Base-by-base conservation (phyloP, 2,797 vertebrate genomes). In the Falco naumanni region DNA sequence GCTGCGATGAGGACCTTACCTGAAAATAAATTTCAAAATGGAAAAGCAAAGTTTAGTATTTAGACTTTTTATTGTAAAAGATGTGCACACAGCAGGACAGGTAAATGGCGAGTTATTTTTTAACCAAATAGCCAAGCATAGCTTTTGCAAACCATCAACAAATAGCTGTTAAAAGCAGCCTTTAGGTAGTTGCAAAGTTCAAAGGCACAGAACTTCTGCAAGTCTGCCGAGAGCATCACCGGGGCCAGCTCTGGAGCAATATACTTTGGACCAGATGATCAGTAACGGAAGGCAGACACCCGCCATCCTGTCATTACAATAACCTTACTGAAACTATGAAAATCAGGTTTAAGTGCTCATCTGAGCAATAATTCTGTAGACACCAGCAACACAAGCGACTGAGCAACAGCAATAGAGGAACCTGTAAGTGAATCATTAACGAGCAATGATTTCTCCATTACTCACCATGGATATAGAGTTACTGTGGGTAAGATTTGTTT, bases 371-470 rank as follows among this genome's bases (percentile, higher is more conserved):
- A 39, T 82, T 22, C 19, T 0, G 19, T 5, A 86, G 74, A 63
- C 66, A 95, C 76, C 39, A 86, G 84, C 80, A 92, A 91, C 71
- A 66, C 45, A 90, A 93, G 69, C 4, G 72, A 82, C 74, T 66
- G 84, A 95, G 87, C 89, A 85, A 65, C 60, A 79, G 84, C 87
- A 87, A 53, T 70, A 87, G 76, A 81, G 94, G 95, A 95, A 96
- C 94, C 91, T 81, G 89, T 48, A 28, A 57, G 86, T 96, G 97
- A 97, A 97, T 97, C 96, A 97, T 88, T 97, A 93, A 96, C 89
- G 29, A 95, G 87, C 65, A 82, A 93, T 90, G 87, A 94, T 81
- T 89, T 89, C 93, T 96, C 94, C 82, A 84, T 97, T 97, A 94
- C 86, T 97, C 96, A 97, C 90, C 6, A 9, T 79, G 83, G 65